Conservation (phyloP, 2,797 vertebrate genomes). For the Melanogrammus aeglefinus region DNA sequence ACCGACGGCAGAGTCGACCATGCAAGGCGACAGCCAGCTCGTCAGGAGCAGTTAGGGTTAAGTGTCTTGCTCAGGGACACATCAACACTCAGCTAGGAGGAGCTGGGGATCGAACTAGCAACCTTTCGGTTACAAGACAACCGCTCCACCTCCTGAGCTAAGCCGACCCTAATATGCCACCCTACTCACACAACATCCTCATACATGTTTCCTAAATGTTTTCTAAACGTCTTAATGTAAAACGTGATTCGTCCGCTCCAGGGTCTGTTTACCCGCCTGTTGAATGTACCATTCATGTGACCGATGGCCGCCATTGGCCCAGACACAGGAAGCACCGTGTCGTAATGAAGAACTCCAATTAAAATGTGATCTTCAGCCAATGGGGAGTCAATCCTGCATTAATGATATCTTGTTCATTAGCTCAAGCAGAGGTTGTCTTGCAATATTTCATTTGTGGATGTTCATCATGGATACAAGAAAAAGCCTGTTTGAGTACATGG, state of each 20-base stretch:
- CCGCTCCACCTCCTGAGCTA: too few species aligned
- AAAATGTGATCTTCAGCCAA: conserved; percentile 44
- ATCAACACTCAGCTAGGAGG: too few species aligned
- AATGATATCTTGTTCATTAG: conserved; percentile 44
- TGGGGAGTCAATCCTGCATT: conserved; percentile 41
- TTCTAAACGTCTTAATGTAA: not conserved
- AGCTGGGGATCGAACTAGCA: too few species aligned
- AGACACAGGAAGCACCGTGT: conserved; percentile 11
- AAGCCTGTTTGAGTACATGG: conserved; percentile 50
- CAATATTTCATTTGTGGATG: conserved; percentile 37
- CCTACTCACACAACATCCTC: conserved; percentile 24
- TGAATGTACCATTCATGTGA: conserved; percentile 26
- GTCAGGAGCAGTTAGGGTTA: too few species aligned
- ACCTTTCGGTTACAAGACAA: too few species aligned
- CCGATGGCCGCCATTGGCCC: conserved; percentile 19
- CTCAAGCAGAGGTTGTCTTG: conserved; percentile 24
- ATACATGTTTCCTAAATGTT: conserved; percentile 16
- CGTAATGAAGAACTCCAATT: conserved; percentile 47
- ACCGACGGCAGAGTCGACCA: too few species aligned
- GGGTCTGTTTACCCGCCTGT: too few species aligned
- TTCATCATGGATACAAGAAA: conserved; percentile 44
- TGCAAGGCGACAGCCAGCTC: too few species aligned
- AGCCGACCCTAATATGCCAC: not conserved
- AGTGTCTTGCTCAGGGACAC: too few species aligned
- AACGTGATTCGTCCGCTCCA: not conserved